These are phyloP conservation scores for Carettochelys insculpta DNA, from an alignment of 2,113 vertebrate species.

Conservation along the genomic window DNA sequence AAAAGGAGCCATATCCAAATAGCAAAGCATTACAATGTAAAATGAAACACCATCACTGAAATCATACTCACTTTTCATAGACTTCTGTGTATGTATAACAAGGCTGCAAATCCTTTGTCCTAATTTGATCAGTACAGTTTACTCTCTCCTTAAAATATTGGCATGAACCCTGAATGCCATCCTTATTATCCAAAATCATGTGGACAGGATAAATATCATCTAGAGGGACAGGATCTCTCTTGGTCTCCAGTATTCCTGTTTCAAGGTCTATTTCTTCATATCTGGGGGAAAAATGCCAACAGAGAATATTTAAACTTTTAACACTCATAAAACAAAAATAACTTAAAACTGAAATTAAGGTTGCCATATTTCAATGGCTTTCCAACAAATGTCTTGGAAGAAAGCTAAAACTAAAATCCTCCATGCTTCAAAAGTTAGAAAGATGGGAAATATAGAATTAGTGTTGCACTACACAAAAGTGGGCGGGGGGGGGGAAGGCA, in stretches of 20 bases:
- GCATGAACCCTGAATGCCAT: slow-evolving; percentile 92
- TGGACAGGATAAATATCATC: slow-evolving; percentile 88
- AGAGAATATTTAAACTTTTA: not conserved
- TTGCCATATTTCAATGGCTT: no score
- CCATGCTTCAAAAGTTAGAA: not conserved
- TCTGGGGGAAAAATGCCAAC: slow-evolving; percentile 68
- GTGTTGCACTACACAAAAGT: rapidly evolving
- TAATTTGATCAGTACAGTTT: slow-evolving; percentile 81
- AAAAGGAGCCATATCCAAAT: not conserved
- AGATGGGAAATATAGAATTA: not conserved
- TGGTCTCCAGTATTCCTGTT: slow-evolving; percentile 80
- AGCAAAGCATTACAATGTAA: not conserved
- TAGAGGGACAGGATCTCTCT: slow-evolving; percentile 36
- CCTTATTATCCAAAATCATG: slow-evolving; percentile 84
- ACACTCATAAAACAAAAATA: not conserved
- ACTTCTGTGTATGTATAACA: slow-evolving; percentile 78
- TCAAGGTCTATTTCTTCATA: slow-evolving; percentile 88
- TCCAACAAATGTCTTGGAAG: not conserved
- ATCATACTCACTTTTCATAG: slow-evolving; percentile 78
- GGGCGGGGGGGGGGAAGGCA: no score
- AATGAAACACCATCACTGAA: not conserved
- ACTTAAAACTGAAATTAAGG: not conserved
- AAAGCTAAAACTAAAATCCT: not conserved
- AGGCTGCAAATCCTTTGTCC: slow-evolving; percentile 75
- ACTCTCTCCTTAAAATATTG: slow-evolving; percentile 83